Base-by-base conservation (phyloP, 1,140 invertebrate species). In the Orchestia grillus region DNA sequence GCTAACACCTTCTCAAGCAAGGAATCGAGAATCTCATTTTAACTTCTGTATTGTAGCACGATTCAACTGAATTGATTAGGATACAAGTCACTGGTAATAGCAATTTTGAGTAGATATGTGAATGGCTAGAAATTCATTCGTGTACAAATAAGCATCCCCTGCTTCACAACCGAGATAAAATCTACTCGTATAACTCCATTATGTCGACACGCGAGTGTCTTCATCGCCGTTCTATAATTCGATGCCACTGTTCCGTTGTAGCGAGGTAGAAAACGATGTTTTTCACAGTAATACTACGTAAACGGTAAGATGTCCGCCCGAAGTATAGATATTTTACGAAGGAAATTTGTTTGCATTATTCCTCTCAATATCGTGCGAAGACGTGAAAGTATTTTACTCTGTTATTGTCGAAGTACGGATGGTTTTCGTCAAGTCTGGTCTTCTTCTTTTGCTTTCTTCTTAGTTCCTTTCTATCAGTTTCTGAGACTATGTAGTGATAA, bases 241-340 rank as follows among this genome's bases (percentile, higher is more conserved):
- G 11, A 36, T 77, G 62, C 62, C 11, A 36, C 36, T 77, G 62
- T 8, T 77, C 62, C 62, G 62, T 77, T 77, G 11, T 77, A 77
- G 62, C 62, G 62, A 77, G 62, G 28, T 77, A 36, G 62, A 19
- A 15, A 77, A 77, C 62, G 62, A 77, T 40, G 44, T 94, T 42
- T 94, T 94, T 44, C 92, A 94, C 92, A 40, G 44, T 90, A 42
- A 90, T 28, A 45, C 92, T 44, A 11, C 44, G 16, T 94, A 94
- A 44, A 94, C 44, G 43, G 8, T 45, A 94, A 94, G 43, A 44
- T 94, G 92, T 94, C 92, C 92, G 92, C 92, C 92, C 92, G 43
- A 94, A 94, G 40, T 94, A 94, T 47, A 94, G 92, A 94, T 44
- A 94, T 94, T 45, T 94, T 94, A 90, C 43, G 88, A 90, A 42